phyloP scores from a whole-genome alignment of 2,113 vertebrate species.

The Hemiprocne comata region DNA sequence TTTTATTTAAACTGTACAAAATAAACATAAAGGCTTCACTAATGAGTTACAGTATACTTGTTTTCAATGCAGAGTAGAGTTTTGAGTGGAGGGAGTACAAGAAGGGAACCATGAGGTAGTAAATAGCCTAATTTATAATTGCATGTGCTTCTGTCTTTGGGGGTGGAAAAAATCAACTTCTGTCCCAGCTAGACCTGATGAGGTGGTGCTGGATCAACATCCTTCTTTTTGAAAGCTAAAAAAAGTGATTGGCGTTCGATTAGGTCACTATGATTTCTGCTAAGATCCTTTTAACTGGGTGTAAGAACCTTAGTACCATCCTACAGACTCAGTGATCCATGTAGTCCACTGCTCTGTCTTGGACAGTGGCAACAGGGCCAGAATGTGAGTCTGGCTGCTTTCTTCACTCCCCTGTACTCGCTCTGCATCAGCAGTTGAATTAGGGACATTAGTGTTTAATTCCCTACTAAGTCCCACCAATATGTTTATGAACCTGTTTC shows the following conservation, averaged over 20 bases:
- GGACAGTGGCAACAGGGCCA: not conserved
- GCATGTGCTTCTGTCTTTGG: not conserved
- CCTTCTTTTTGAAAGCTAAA: not conserved
- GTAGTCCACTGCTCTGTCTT: not conserved
- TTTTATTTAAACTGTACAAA: not conserved
- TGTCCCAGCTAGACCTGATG: not conserved
- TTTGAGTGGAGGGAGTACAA: not conserved
- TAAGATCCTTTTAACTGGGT: not conserved
- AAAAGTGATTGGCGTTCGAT: not conserved
- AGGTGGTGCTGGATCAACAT: not conserved
- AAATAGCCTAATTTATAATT: not conserved
- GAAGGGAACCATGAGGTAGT: not conserved
- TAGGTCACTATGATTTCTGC: not conserved
- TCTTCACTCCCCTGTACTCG: not conserved
- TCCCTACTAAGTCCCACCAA: not conserved
- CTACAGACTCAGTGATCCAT: not conserved
- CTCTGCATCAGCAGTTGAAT: not conserved
- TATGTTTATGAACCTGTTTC: not conserved
- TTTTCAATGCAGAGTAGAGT: not conserved
- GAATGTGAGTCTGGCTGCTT: not conserved
- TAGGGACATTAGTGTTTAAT: not conserved
- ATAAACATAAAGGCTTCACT: not conserved
- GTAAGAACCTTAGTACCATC: rapidly evolving
- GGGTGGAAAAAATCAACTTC: rapidly evolving
- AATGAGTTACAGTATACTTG: not conserved